Evolutionary conservation across 2,797 vertebrate species (phyloP), one percentile per base, ranked within the genome.

Genomic region (Coendou prehensilis): DNA sequence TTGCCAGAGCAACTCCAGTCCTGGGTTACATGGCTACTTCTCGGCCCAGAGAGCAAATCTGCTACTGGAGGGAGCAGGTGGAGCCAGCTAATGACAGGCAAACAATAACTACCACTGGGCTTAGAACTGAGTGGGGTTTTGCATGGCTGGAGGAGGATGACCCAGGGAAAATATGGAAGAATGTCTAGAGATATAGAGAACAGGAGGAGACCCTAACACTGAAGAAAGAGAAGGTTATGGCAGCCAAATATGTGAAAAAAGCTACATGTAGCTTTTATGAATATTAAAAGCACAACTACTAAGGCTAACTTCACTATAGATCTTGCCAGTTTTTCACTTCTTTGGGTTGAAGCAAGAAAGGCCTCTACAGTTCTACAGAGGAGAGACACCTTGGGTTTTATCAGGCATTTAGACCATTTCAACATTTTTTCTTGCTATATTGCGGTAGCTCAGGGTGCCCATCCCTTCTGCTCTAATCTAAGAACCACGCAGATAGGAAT

Each of bases 251-350:
- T 87, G 81, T 69, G 79, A 28, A 86, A 81, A 87, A 82, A 82
- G 18, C n/a, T 69, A 56, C 4, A 22, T 30, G n/a, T 30, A 50
- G 47, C 75, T 80, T 33, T 33, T n/a, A 92, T 28, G 23, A 20
- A 6, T n/a, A 63, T 41, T 59, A 26, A 71, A 94, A 87, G 37
- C 26, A 18, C 23, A 57, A 0, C 37, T 52, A 14, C 37, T 86
- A 71, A 89, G 69, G 69, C 61, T 94, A 92, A 75, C 26, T n/a
- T 67, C 56, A 52, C 28, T 76, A 57, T 28, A 9, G 2, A 78
- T 64, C 81, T 82, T 47, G 71, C 59, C n/a, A 85, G 15, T 20
- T 88, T 93, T 94, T 88, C n/a, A 23, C 30, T 90, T 95, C 26
- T 88, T 88, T 45, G 54, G 47, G 4, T 69, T 30, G 67, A 92